Evolutionary conservation across 1,140 invertebrate species (phyloP).

Genomic region (Leptopilina boulardi): DNA sequence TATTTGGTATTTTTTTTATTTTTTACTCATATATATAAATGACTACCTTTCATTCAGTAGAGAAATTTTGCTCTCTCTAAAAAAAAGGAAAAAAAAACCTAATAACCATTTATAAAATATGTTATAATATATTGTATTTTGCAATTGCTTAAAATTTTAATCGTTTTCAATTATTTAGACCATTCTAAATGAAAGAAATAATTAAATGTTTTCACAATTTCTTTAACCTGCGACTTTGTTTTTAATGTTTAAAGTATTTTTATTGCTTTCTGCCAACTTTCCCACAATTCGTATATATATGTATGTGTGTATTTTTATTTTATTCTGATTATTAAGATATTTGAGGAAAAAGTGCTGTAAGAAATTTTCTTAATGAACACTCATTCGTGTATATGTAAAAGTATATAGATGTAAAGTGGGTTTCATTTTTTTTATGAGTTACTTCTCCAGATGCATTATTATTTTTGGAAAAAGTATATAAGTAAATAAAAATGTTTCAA

Average conservation of each 20-base stretch:
- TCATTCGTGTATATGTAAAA: not conserved
- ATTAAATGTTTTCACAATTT: constrained; percentile 27
- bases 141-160: constrained; percentile 15
- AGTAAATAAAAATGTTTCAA: not conserved
- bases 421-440: not conserved
- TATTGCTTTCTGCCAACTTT: not conserved
- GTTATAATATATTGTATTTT: not conserved
- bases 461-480: not conserved
- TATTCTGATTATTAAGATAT: not conserved
- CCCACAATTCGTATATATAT: not conserved
- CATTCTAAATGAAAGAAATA: not conserved
- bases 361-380: not conserved
- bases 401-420: not conserved
- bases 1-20: no score
- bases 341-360: not conserved
- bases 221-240: not conserved
- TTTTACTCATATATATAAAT: not conserved
- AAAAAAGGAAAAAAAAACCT: not conserved
- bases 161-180: constrained; percentile 10
- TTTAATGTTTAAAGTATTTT: not conserved
- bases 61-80: not conserved
- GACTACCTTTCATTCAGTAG: not conserved
- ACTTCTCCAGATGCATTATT: not conserved
- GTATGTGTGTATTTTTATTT: no score
- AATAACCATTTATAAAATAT: not conserved